A percentile compares a stretch with the other conserved stretches of the same genome.
Evolutionary conservation across 2,113 vertebrate species (phyloP).

Genomic region (Muntiacus reevesi): DNA sequence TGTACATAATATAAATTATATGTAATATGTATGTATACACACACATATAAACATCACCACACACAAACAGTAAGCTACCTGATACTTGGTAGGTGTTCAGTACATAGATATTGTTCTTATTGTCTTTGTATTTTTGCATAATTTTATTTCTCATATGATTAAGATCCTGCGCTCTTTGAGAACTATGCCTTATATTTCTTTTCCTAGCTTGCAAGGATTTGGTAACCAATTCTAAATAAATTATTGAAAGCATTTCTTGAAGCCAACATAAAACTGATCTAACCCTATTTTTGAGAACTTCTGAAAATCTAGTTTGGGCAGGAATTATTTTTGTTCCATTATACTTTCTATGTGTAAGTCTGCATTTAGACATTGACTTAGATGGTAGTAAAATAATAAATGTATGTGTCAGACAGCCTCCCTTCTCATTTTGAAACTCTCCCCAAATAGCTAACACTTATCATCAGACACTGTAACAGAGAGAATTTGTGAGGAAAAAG

Average conservation of each 20-base stretch:
- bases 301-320: background rate
- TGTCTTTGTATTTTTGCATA: background rate
- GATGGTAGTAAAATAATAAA: slow-evolving; percentile 21
- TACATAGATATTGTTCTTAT: background rate
- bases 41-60: background rate
- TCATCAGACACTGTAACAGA: background rate
- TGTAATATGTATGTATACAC: background rate
- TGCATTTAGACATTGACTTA: background rate
- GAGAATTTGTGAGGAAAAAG: background rate
- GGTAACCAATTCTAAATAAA: background rate
- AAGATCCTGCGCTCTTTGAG: background rate
- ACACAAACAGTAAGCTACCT: background rate
- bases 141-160: background rate
- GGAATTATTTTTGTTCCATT: background rate
- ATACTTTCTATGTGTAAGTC: background rate
- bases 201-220: background rate
- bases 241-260: background rate
- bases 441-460: background rate
- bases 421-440: background rate
- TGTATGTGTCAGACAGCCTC: background rate
- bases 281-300: background rate
- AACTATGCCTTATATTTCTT: background rate
- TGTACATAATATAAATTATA: background rate
- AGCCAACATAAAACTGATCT: background rate
- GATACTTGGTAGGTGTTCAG: background rate